phyloP scores from a whole-genome alignment of 2,888 invertebrate genomes.

The Mystacides longicornis region DNA sequence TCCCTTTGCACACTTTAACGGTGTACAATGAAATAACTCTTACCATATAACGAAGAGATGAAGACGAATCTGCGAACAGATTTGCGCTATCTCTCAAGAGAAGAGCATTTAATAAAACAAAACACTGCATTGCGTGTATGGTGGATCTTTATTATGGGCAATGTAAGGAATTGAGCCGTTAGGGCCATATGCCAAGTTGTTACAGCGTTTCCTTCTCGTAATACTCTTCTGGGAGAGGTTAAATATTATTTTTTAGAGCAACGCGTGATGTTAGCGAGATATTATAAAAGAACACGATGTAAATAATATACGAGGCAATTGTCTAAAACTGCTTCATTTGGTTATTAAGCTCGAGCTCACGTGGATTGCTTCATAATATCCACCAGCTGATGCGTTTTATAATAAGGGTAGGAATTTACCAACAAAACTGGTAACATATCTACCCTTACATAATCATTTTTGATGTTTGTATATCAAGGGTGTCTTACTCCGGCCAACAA shows the following conservation, averaged over 20 bases:
- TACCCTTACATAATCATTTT: too few species aligned
- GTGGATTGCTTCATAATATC: not conserved
- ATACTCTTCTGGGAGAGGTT: not conserved
- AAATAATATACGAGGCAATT: not conserved
- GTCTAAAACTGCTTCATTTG: not conserved
- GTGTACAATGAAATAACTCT: too few species aligned
- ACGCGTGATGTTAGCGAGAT: not conserved
- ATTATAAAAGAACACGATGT: not conserved
- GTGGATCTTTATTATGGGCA: slow-evolving; percentile 7
- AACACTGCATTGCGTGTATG: slow-evolving; percentile 15
- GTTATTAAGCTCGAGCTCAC: not conserved
- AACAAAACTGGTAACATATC: too few species aligned
- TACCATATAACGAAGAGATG: too few species aligned
- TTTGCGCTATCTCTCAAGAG: too few species aligned
- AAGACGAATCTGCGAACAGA: too few species aligned
- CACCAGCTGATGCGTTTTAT: not conserved
- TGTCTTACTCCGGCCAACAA: too few species aligned
- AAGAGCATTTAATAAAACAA: not conserved
- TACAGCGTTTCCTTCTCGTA: not conserved
- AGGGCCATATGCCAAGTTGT: slow-evolving; percentile 6
- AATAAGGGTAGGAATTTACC: too few species aligned
- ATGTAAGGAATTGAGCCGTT: slow-evolving; percentile 14
- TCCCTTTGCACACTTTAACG: not conserved
- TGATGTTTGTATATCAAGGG: too few species aligned
- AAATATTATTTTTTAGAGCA: not conserved